These are phyloP conservation scores for Ochotona princeps DNA, from an alignment of 2,113 vertebrate genomes.

Conservation along the genomic window DNA sequence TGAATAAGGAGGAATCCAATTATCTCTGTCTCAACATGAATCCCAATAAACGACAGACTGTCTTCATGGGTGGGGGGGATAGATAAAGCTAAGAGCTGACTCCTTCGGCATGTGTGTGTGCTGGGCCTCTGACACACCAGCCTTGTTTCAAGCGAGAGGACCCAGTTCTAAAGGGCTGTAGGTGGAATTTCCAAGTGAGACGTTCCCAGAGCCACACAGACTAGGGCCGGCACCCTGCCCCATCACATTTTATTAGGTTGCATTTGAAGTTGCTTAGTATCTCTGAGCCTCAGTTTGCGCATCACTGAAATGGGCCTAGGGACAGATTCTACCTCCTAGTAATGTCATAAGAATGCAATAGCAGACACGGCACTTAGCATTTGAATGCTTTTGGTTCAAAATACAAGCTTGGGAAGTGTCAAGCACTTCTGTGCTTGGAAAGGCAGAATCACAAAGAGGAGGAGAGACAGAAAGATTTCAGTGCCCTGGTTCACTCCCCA, in stretches of 20 bases:
- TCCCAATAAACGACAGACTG: neutral
- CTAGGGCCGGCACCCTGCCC: neutral
- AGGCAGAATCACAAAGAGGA: too few species aligned
- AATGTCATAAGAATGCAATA: constrained; percentile 26
- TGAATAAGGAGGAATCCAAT: neutral
- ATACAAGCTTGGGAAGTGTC: constrained; percentile 28
- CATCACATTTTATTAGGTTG: neutral
- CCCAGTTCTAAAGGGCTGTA: neutral
- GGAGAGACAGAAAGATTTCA: too few species aligned
- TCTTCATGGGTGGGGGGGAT: neutral
- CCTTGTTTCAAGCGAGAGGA: neutral
- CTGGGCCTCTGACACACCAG: neutral
- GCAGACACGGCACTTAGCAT: neutral
- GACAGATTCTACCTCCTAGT: neutral
- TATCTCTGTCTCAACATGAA: neutral
- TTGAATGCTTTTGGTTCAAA: constrained; percentile 48
- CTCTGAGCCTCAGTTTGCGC: neutral
- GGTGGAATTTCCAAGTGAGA: neutral
- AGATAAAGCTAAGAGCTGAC: neutral
- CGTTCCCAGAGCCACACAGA: neutral
- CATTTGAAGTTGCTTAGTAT: neutral
- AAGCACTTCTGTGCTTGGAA: neutral
- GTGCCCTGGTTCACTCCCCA: too few species aligned
- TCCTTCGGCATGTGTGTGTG: neutral
- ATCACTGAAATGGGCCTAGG: neutral